Conservation (phyloP, 2,113 vertebrate genomes). For the Tragelaphus buxtoni region DNA sequence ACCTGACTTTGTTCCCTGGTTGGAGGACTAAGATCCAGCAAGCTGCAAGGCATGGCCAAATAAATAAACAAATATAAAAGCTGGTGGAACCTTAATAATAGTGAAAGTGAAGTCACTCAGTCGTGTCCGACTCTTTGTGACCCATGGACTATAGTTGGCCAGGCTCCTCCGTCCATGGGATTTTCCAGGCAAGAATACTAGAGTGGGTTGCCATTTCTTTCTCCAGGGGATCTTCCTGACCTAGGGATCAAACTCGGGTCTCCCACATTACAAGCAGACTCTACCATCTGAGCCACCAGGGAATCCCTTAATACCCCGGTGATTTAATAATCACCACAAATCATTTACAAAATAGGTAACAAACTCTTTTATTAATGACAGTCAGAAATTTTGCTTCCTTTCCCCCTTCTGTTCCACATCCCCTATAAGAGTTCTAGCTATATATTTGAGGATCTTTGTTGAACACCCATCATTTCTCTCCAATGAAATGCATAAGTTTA, state of each 20-base stretch:
- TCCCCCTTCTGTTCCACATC: neutral
- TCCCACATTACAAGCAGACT: too few species aligned
- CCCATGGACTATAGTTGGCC: too few species aligned
- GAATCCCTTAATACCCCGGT: neutral
- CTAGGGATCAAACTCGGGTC: too few species aligned
- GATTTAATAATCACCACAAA: neutral
- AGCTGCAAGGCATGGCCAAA: neutral
- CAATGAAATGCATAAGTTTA: neutral
- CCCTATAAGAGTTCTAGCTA: neutral
- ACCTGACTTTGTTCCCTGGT: neutral
- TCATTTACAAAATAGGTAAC: neutral
- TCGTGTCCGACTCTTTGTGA: too few species aligned
- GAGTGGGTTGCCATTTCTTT: too few species aligned
- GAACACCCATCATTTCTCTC: neutral
- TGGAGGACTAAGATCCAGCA: neutral
- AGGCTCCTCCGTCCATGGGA: too few species aligned
- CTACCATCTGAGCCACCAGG: too few species aligned
- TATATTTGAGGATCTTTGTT: neutral
- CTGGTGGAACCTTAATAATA: neutral
- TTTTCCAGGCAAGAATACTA: too few species aligned
- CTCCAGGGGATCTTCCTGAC: too few species aligned
- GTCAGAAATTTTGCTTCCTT: neutral
- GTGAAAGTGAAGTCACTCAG: too few species aligned
- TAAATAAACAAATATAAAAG: neutral
- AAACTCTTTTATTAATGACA: neutral